These are phyloP conservation scores for Archocentrus centrarchus DNA, from an alignment of 2,113 vertebrate genomes.

Conservation along the genomic window DNA sequence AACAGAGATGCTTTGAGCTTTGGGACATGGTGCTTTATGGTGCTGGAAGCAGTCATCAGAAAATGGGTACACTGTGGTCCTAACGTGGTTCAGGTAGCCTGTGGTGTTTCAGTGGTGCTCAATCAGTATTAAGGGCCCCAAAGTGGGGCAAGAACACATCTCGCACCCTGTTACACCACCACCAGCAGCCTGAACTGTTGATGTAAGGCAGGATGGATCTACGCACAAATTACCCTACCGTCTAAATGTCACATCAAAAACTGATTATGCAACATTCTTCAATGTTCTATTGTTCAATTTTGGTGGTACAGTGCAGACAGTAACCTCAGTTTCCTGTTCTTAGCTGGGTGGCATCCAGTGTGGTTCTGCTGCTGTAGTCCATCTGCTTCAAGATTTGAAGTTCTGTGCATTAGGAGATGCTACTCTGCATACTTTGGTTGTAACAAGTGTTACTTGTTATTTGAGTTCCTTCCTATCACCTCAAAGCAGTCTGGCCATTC, in stretches of 20 bases:
- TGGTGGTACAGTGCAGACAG: no score
- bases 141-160: background rate
- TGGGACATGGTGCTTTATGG: background rate
- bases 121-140: no score
- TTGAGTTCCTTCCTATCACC: background rate
- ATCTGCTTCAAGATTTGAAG: background rate
- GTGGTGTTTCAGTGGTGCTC: no score
- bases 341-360: no score
- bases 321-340: no score
- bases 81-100: no score
- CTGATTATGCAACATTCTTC: background rate
- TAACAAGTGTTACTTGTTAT: background rate
- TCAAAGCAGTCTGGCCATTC: no score
- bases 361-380: background rate
- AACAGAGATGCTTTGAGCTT: background rate
- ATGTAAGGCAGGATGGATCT: background rate
- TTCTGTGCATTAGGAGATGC: background rate
- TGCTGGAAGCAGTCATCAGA: no score
- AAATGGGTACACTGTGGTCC: no score
- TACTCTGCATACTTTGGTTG: fast-evolving
- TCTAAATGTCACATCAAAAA: background rate
- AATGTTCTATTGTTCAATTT: background rate
- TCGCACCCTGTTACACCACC: background rate
- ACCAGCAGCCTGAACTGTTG: background rate
- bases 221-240: no score